Evolutionary conservation across 35 echinoderm and acorn worm genomes (phyloP).

Genomic region (Heliocidaris tuberculata): DNA sequence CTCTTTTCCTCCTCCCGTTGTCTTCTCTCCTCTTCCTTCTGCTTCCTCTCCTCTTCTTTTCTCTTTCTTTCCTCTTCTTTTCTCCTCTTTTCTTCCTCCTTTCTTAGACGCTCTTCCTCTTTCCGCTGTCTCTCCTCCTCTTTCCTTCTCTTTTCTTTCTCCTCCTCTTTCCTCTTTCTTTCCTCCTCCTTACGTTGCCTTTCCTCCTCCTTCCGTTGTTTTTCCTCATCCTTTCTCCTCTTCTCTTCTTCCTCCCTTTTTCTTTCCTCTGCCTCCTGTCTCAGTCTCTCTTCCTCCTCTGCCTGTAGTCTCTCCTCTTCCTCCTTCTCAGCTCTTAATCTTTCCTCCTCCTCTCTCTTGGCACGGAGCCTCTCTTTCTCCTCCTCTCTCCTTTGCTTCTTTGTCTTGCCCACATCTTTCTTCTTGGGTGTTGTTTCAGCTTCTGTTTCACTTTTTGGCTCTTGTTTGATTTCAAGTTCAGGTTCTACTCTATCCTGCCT

Average conservation of each 20-base stretch:
- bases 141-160: slow-evolving; percentile 51
- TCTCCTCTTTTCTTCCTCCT: slow-evolving; percentile 42
- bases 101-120: slow-evolving; percentile 28
- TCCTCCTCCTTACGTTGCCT: slow-evolving; percentile 36
- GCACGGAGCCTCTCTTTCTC: slow-evolving; percentile 44
- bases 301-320: slow-evolving; percentile 50
- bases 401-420: slow-evolving; percentile 37
- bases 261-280: slow-evolving; percentile 35
- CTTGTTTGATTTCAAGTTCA: slow-evolving; percentile 43
- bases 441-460: slow-evolving; percentile 13
- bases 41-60: slow-evolving; percentile 33
- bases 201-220: slow-evolving; percentile 36
- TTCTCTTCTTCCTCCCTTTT: slow-evolving; percentile 45
- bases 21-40: slow-evolving; percentile 29
- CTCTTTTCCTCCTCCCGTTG: slow-evolving; percentile 30
- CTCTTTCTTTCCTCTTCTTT: slow-evolving; percentile 41
- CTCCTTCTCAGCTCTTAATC: slow-evolving; percentile 36
- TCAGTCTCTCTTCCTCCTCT: slow-evolving; percentile 46
- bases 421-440: slow-evolving; percentile 31
- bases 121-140: slow-evolving; percentile 53
- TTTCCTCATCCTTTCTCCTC: slow-evolving; percentile 47
- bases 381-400: slow-evolving; percentile 41
- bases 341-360: slow-evolving; percentile 38
- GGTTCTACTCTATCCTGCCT: slow-evolving; percentile 41
- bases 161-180: slow-evolving; percentile 25